A percentile compares a stretch with the other conserved stretches of the same genome.
Conservation (phyloP, 2,888 invertebrate species). For the Seira ritae region DNA sequence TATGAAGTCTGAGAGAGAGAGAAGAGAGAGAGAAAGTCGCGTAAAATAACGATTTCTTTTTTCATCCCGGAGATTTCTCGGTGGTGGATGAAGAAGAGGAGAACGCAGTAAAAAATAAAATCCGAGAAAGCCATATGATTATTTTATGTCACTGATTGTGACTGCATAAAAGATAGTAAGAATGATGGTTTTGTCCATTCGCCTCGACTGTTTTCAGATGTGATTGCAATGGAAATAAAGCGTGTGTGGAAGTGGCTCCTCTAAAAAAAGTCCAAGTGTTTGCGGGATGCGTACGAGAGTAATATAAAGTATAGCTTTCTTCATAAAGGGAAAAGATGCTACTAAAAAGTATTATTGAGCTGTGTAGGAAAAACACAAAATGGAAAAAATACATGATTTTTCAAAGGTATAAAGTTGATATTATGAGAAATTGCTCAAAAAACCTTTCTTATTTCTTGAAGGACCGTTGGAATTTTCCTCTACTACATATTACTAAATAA, state of each 20-base stretch:
- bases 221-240: not conserved
- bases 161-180: slow-evolving; percentile 57
- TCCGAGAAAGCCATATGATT: slow-evolving; percentile 46
- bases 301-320: not conserved
- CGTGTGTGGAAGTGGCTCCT: not conserved
- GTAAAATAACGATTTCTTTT: slow-evolving; percentile 2
- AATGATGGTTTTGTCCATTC: slow-evolving; percentile 52
- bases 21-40: not conserved
- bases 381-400: not conserved
- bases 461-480: not conserved
- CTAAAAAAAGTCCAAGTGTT: not conserved
- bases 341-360: not conserved
- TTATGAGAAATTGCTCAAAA: slow-evolving; percentile 6
- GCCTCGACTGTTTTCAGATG: slow-evolving; percentile 35
- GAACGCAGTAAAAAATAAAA: not conserved
- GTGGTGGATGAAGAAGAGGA: too few species aligned
- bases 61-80: not conserved
- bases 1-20: not conserved
- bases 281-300: not conserved
- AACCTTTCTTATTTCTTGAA: not conserved
- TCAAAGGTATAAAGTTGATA: slow-evolving; percentile 4
- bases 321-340: not conserved
- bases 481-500: not conserved
- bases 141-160: slow-evolving; percentile 57
- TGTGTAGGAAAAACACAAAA: slow-evolving; percentile 10